These are phyloP conservation scores for Formicarius rufipectus DNA, from an alignment of 2,113 vertebrate genomes.

Conservation along the genomic window DNA sequence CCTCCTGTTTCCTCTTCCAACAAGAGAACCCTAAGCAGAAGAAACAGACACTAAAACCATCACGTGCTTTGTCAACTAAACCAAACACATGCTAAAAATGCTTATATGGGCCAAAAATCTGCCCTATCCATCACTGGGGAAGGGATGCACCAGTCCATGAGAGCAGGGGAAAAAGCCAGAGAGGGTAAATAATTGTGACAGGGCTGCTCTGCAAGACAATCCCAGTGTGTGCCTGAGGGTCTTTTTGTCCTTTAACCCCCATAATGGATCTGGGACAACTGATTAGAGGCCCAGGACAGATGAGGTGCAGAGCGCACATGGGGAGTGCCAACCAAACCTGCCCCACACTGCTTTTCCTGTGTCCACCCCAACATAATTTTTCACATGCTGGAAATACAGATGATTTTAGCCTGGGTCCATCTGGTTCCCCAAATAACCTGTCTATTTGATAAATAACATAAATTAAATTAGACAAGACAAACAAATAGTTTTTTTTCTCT, in stretches of 20 bases:
- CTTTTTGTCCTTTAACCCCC: slow-evolving; percentile 50
- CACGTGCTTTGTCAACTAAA: not conserved
- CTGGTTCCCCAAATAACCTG: slow-evolving; percentile 87
- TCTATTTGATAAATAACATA: slow-evolving; percentile 86
- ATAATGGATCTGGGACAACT: not conserved
- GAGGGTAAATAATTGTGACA: not conserved
- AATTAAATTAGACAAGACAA: slow-evolving; percentile 86
- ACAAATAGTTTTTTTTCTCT: slow-evolving; percentile 71
- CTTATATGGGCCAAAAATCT: not conserved
- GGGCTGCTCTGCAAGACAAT: not conserved
- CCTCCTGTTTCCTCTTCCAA: not conserved
- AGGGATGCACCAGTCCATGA: not conserved
- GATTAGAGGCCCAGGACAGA: not conserved
- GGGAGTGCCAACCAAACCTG: not conserved
- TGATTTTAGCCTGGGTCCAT: slow-evolving; percentile 84
- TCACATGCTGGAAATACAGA: slow-evolving; percentile 78
- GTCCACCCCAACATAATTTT: slow-evolving; percentile 74
- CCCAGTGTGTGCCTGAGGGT: not conserved
- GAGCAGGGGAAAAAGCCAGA: not conserved
- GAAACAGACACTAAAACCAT: not conserved
- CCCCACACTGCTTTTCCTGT: not conserved
- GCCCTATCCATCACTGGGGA: not conserved
- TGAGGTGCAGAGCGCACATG: not conserved
- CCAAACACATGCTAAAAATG: accelerated
- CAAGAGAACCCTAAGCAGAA: not conserved